Evolutionary conservation across 2,797 vertebrate genomes (phyloP).

Genomic region (Halcyon badia): DNA sequence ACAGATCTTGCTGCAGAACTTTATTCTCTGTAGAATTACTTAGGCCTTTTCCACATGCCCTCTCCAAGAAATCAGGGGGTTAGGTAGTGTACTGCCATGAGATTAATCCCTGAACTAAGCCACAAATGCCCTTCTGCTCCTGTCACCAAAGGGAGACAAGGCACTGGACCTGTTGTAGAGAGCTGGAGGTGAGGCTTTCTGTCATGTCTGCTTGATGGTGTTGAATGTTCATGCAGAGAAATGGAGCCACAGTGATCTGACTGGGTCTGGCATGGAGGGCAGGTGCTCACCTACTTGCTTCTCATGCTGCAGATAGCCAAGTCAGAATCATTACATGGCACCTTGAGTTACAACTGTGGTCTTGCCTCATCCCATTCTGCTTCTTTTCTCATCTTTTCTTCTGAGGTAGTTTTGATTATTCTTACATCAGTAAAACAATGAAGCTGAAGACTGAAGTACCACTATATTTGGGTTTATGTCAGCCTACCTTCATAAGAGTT

Average conservation of each 20-base stretch:
- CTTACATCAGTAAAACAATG: background rate
- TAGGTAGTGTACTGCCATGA: background rate
- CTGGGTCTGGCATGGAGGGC: background rate
- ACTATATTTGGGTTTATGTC: background rate
- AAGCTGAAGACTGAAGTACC: background rate
- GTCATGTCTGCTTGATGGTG: accelerated
- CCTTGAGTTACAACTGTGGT: background rate
- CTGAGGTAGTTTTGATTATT: background rate
- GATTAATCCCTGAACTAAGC: background rate
- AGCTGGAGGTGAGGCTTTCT: background rate
- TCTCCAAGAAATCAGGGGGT: background rate
- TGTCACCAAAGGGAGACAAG: background rate
- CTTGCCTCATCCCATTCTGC: background rate
- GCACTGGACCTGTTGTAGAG: background rate
- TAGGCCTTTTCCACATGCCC: background rate
- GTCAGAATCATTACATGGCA: background rate
- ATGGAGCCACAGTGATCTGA: background rate
- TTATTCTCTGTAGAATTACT: background rate
- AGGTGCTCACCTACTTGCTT: background rate
- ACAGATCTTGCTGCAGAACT: background rate
- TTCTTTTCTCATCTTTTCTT: background rate
- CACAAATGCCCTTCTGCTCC: background rate
- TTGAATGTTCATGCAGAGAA: background rate
- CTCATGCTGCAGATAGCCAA: background rate
- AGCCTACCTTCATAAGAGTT: background rate